phyloP scores from a whole-genome alignment of 2,797 vertebrate species.

The Setipinna tenuifilis region DNA sequence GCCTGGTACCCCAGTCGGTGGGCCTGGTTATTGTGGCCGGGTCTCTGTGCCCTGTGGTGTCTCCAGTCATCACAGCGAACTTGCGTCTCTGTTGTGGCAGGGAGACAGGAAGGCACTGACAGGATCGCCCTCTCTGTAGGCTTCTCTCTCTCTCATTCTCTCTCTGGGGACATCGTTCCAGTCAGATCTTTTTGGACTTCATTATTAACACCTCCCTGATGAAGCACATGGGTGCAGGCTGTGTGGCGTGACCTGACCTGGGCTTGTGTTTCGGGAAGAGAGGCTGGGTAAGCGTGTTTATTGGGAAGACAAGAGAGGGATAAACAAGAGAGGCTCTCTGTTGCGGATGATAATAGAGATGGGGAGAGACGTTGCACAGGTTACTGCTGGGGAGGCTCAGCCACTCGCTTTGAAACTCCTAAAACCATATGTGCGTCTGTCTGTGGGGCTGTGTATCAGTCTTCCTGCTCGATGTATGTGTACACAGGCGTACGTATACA shows the following conservation, averaged over 20 bases:
- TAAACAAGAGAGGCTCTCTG: neutral
- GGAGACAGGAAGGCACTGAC: neutral
- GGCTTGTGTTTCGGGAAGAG: neutral
- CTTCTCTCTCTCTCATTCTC: too few species aligned
- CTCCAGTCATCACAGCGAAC: neutral
- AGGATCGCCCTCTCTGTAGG: neutral
- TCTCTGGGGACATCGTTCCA: neutral
- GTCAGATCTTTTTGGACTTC: neutral
- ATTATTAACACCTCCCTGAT: neutral
- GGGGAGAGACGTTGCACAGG: neutral
- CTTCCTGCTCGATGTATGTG: neutral
- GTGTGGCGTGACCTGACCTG: neutral
- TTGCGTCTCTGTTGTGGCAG: neutral
- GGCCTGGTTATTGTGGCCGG: neutral
- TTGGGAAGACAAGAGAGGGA: neutral
- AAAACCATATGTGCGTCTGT: constrained; percentile 20
- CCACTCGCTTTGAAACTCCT: constrained; percentile 4
- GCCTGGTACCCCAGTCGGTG: neutral
- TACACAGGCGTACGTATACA: neutral
- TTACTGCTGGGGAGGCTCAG: neutral
- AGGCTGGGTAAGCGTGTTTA: neutral
- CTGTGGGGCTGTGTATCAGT: constrained; percentile 37
- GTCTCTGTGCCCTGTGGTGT: neutral
- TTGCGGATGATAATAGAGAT: neutral
- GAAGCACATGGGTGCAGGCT: neutral